A percentile compares a stretch with the other conserved stretches of the same genome.
Evolutionary conservation across 1,140 invertebrate species (phyloP).

Genomic region (Drosophila pandora): DNA sequence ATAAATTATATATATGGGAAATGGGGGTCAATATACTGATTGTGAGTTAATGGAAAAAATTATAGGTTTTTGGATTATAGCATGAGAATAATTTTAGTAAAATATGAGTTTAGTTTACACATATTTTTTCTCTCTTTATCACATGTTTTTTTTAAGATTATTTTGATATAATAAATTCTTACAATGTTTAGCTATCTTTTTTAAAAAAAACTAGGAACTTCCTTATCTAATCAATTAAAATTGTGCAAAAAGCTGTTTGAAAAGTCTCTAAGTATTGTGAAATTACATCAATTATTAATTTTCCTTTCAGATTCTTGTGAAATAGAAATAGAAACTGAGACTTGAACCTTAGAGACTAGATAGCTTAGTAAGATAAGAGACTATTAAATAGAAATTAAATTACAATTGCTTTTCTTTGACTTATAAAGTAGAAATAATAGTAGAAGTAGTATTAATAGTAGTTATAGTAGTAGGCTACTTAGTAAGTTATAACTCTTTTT

Average conservation of each 20-base stretch:
- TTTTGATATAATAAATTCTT: not conserved
- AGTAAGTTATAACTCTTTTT: not conserved
- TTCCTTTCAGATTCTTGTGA: not conserved
- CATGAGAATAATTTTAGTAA: too few relatives aligned
- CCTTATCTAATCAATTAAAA: not conserved
- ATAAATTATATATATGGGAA: constrained; percentile 7
- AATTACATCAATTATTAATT: constrained; percentile 1
- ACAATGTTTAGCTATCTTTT: not conserved
- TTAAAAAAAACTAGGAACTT: not conserved
- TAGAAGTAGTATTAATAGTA: too few relatives aligned
- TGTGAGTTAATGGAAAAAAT: constrained; percentile 15
- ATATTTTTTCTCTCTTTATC: too few relatives aligned
- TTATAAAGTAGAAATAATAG: too few relatives aligned
- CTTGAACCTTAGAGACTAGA: not conserved
- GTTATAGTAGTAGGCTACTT: too few relatives aligned
- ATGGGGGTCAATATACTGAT: constrained; percentile 39
- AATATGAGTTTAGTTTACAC: too few relatives aligned
- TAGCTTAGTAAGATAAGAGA: not conserved
- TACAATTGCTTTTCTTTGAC: not conserved
- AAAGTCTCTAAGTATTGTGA: constrained; percentile 1
- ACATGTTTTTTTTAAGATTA: too few relatives aligned
- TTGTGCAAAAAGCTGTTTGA: not conserved
- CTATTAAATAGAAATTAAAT: not conserved
- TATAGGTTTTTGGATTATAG: constrained; percentile 3
- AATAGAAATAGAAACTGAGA: not conserved